These are phyloP conservation scores for Acromyrmex heyeri DNA, from an alignment of 1,140 invertebrate genomes.

Conservation along the genomic window DNA sequence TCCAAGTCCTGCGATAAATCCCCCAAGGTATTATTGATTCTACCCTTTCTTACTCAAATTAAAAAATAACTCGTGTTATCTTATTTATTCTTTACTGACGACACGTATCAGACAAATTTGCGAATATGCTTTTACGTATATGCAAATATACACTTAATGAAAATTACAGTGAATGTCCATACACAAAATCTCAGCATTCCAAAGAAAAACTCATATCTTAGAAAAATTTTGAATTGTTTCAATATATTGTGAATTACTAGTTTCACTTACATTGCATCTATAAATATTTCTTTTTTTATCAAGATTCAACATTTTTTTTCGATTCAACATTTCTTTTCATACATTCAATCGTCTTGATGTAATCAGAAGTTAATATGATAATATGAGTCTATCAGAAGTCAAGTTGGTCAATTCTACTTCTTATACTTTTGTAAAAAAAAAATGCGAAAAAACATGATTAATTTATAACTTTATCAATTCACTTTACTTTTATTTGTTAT, in stretches of 20 bases:
- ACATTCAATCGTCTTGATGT: conserved; percentile 2
- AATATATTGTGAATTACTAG: background rate
- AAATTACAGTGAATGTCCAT: background rate
- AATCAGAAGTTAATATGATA: conserved; percentile 11
- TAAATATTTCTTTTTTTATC: conserved; percentile 50
- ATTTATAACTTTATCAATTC: background rate
- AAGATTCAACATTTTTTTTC: conserved; percentile 24
- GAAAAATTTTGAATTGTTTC: background rate
- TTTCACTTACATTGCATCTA: conserved; percentile 37
- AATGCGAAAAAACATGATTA: too few relatives aligned
- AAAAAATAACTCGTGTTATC: background rate
- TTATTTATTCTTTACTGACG: background rate
- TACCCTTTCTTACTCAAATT: background rate
- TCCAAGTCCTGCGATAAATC: conserved; percentile 63
- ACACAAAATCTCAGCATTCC: too few relatives aligned
- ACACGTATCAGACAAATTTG: background rate
- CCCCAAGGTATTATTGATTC: conserved; percentile 65
- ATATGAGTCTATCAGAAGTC: background rate
- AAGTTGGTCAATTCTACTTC: background rate
- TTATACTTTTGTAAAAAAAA: background rate
- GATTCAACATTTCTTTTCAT: conserved; percentile 16
- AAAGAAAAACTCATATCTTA: background rate
- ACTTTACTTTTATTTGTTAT: background rate
- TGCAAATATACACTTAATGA: background rate
- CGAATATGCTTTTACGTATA: background rate